phyloP scores from a whole-genome alignment of 2,888 invertebrate genomes.

The Drosophila limbata region DNA sequence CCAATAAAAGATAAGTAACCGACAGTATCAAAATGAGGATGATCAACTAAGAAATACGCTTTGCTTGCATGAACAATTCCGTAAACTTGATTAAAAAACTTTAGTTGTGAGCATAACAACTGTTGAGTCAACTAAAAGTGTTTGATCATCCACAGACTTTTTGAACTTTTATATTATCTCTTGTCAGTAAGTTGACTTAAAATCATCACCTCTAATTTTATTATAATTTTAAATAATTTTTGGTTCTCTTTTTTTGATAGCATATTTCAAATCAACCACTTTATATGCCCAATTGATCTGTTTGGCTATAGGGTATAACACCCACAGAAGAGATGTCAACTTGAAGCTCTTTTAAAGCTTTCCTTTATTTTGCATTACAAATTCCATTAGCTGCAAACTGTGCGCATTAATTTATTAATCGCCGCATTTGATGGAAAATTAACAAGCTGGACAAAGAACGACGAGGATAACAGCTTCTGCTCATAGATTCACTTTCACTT shows the following conservation, averaged over 20 bases:
- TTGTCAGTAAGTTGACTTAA: neutral
- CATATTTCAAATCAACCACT: neutral
- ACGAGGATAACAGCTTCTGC: neutral
- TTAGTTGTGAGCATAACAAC: neutral
- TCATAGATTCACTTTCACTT: slow-evolving; percentile 13
- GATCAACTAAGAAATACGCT: slow-evolving; percentile 1
- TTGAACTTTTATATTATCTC: neutral
- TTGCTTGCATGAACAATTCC: neutral
- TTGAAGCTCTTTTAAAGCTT: slow-evolving; percentile 10
- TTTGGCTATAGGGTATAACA: slow-evolving; percentile 14
- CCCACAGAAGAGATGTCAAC: slow-evolving; percentile 11
- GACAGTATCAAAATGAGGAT: neutral
- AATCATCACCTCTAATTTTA: no score
- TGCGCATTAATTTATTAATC: slow-evolving; percentile 68
- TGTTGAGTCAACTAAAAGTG: neutral
- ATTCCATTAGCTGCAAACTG: slow-evolving; percentile 76
- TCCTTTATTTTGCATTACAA: slow-evolving; percentile 68
- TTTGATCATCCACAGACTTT: no score
- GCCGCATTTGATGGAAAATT: slow-evolving; percentile 47
- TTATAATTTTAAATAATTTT: neutral
- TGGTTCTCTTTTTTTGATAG: neutral
- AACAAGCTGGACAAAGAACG: slow-evolving; percentile 21
- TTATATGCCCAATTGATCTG: neutral
- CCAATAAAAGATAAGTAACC: slow-evolving; percentile 53
- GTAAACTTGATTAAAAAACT: neutral